These are phyloP conservation scores for Chloroclysta siterata DNA, from an alignment of 2,888 invertebrate genomes.

Conservation along the genomic window DNA sequence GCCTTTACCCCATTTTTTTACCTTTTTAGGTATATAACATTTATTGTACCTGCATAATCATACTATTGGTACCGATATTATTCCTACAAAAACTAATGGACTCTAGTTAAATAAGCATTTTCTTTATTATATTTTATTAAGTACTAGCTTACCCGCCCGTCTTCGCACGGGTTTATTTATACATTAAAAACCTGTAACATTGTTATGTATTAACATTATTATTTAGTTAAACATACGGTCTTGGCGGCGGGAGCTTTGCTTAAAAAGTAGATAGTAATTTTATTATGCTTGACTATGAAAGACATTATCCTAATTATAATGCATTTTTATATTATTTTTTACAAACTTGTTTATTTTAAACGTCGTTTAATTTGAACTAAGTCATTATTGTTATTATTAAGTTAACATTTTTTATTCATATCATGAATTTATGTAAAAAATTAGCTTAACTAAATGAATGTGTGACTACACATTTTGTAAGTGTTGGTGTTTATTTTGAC, in stretches of 20 bases:
- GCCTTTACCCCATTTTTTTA: no score
- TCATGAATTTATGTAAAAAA: conserved; percentile 14
- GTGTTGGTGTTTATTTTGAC: conserved; percentile 42
- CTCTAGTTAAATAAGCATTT: neutral
- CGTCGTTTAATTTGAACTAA: conserved; percentile 33
- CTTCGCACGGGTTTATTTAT: neutral
- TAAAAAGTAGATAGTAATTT: neutral
- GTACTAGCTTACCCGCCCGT: neutral
- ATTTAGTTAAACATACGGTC: no score
- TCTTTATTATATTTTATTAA: neutral
- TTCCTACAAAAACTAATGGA: neutral
- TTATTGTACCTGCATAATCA: neutral
- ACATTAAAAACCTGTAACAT: no score
- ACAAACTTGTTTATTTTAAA: conserved; percentile 31
- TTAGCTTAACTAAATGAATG: conserved; percentile 14
- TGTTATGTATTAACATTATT: no score
- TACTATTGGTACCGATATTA: neutral
- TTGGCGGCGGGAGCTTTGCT: neutral
- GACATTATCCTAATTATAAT: conserved; percentile 30
- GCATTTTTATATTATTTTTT: conserved; percentile 26
- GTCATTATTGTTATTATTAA: conserved; percentile 32
- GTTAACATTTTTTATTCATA: neutral
- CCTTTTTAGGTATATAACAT: neutral
- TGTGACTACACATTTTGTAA: conserved; percentile 8
- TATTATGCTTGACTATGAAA: conserved; percentile 24